Evolutionary conservation across 2,113 vertebrate species (phyloP).

Genomic region (Chiloscyllium plagiosum): DNA sequence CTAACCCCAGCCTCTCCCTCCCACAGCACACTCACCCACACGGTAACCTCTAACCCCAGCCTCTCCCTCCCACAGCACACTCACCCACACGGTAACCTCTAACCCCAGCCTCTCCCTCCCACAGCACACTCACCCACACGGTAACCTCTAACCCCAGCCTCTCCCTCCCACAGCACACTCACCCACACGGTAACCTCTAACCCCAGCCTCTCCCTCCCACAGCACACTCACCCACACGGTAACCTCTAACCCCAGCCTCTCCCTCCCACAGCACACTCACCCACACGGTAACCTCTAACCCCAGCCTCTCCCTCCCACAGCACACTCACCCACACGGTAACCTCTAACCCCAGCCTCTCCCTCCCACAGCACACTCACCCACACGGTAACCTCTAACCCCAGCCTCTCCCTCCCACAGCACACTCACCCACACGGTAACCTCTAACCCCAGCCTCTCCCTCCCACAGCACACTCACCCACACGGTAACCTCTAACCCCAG

Average conservation of each 20-base stretch:
- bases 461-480: rapidly evolving
- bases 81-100: rapidly evolving
- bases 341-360: neutral
- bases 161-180: rapidly evolving
- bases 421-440: rapidly evolving
- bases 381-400: no score
- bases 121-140: rapidly evolving
- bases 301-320: neutral
- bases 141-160: neutral
- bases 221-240: rapidly evolving
- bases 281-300: no score
- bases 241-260: neutral
- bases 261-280: rapidly evolving
- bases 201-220: neutral
- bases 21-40: rapidly evolving
- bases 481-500: no score
- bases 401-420: neutral
- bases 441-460: neutral
- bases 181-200: no score
- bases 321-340: rapidly evolving
- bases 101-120: neutral
- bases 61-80: neutral
- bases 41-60: neutral
- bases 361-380: rapidly evolving
- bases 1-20: neutral